Percentiles rank a stretch among this genome's conserved stretches.
phyloP scores from a whole-genome alignment of 2,888 invertebrate species.

The Hirudinaria manillensis region DNA sequence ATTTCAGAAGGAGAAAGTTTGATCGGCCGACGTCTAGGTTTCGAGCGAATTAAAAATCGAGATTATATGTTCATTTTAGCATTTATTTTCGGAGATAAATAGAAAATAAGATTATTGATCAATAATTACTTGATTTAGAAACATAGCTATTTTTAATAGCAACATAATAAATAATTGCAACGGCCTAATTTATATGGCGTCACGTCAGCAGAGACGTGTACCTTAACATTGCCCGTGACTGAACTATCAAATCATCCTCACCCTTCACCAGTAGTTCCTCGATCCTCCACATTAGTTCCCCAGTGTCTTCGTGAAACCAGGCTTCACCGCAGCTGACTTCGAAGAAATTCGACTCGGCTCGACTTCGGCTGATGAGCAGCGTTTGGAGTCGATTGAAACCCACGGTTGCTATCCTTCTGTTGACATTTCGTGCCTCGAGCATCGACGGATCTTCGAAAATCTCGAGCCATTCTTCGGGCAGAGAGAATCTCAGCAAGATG shows the following conservation, averaged over 20 bases:
- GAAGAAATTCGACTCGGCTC: not conserved
- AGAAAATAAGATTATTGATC: too few species aligned
- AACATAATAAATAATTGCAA: too few species aligned
- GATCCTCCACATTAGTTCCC: conserved; percentile 10
- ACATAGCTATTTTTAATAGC: too few species aligned
- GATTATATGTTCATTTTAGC: too few species aligned
- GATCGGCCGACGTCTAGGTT: not conserved
- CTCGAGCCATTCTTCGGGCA: not conserved
- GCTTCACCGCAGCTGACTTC: conserved; percentile 21
- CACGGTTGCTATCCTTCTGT: not conserved
- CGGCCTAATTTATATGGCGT: too few species aligned
- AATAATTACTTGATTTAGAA: too few species aligned
- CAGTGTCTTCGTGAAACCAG: conserved; percentile 18
- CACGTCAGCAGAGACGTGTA: too few species aligned
- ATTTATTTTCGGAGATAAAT: too few species aligned
- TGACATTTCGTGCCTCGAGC: not conserved
- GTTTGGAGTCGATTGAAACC: conserved; percentile 3
- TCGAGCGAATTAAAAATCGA: too few species aligned
- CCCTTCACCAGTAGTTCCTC: not conserved
- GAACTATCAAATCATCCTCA: not conserved
- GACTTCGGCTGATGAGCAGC: not conserved
- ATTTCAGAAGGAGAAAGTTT: not conserved
- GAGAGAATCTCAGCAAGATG: not conserved
- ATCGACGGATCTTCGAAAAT: not conserved
- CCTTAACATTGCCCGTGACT: too few species aligned